phyloP scores from a whole-genome alignment of 1,140 invertebrate species.

The Nautilus pompilius region DNA sequence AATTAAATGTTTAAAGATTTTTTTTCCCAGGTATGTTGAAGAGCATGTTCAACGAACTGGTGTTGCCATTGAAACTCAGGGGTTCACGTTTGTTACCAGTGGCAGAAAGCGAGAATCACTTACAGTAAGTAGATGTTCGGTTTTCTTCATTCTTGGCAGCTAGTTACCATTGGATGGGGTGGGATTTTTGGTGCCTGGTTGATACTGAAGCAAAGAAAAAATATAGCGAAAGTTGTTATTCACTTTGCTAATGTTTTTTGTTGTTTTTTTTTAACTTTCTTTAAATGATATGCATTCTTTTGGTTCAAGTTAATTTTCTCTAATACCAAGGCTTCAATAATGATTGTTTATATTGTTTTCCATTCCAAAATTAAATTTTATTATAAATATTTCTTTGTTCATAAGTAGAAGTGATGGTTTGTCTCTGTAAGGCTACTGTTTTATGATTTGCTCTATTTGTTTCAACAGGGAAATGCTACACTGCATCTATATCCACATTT shows the following conservation, averaged over 20 bases:
- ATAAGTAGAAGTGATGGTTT: background rate
- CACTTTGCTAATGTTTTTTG: too few species aligned
- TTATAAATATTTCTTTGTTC: too few species aligned
- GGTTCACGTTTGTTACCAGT: slow-evolving; percentile 63
- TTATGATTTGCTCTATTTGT: slow-evolving; percentile 11
- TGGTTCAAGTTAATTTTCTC: background rate
- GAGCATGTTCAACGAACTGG: slow-evolving; percentile 65
- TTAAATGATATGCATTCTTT: too few species aligned
- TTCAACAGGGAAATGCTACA: slow-evolving; percentile 63
- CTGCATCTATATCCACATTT: slow-evolving; percentile 65
- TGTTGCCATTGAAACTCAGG: slow-evolving; percentile 66
- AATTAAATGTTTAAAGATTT: background rate
- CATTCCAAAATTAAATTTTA: background rate
- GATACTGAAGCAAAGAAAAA: too few species aligned
- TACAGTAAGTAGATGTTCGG: slow-evolving; percentile 49
- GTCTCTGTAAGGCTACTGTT: background rate
- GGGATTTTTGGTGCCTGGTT: too few species aligned
- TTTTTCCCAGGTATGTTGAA: slow-evolving; percentile 61
- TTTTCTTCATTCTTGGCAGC: background rate
- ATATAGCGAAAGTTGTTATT: too few species aligned
- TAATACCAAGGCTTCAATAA: too few species aligned
- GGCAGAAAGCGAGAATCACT: slow-evolving; percentile 63
- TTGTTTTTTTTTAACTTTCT: too few species aligned
- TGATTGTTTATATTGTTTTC: too few species aligned
- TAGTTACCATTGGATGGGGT: background rate